phyloP scores from a whole-genome alignment of 2,888 invertebrate genomes.

The Ormia ochracea region DNA sequence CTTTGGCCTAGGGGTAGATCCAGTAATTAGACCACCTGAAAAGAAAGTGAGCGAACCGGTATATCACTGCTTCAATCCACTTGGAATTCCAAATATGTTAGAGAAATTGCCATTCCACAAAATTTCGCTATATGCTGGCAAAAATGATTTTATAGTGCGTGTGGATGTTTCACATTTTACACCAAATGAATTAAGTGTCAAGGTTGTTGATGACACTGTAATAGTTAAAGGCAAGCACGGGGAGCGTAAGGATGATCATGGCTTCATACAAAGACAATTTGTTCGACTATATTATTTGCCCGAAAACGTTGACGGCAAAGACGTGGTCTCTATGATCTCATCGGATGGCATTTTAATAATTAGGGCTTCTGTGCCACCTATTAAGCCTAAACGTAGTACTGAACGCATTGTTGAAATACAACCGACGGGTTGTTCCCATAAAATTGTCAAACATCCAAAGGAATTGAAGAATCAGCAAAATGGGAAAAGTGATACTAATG shows the following conservation, averaged over 20 bases:
- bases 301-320: slow-evolving; percentile 84
- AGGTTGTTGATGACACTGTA: slow-evolving; percentile 84
- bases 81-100: slow-evolving; percentile 74
- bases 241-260: slow-evolving; percentile 84
- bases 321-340: slow-evolving; percentile 85
- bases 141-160: slow-evolving; percentile 84
- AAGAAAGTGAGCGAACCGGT: too few relatives aligned
- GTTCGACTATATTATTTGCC: slow-evolving; percentile 86
- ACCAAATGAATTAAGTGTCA: slow-evolving; percentile 86
- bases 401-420: slow-evolving; percentile 79
- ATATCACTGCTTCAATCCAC: too few relatives aligned
- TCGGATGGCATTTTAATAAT: slow-evolving; percentile 85
- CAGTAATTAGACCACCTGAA: slow-evolving; percentile 70
- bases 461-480: too few relatives aligned
- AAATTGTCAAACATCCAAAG: too few relatives aligned
- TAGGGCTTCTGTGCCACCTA: slow-evolving; percentile 82
- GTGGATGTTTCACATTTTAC: too few relatives aligned
- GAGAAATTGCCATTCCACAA: slow-evolving; percentile 77
- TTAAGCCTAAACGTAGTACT: slow-evolving; percentile 68
- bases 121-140: too few relatives aligned
- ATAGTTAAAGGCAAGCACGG: slow-evolving; percentile 87
- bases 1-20: slow-evolving; percentile 72
- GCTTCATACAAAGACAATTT: slow-evolving; percentile 86
- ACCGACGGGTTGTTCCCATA: slow-evolving; percentile 83
- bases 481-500: too few relatives aligned